Conservation (phyloP, 2,888 invertebrate species). For the Apodemia duryi region DNA sequence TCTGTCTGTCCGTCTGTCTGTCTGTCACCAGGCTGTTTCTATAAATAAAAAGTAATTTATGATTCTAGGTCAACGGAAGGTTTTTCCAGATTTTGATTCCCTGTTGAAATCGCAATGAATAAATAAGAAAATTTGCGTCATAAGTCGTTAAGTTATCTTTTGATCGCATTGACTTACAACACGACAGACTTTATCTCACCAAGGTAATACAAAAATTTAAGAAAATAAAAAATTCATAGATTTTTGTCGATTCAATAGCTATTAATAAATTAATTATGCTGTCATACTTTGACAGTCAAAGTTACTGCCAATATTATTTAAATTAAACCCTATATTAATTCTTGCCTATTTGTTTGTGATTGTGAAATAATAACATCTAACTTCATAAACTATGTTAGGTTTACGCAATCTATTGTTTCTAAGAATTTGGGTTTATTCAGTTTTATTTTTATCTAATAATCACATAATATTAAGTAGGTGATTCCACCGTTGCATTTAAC, state of each 20-base stretch:
- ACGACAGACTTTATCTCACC: too few relatives aligned
- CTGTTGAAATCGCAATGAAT: too few relatives aligned
- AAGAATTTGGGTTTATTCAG: not conserved
- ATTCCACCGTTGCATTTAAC: not conserved
- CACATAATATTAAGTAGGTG: not conserved
- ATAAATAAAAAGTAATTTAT: too few relatives aligned
- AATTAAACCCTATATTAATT: not conserved
- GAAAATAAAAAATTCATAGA: not conserved
- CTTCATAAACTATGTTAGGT: conserved; percentile 13
- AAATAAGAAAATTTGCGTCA: too few relatives aligned
- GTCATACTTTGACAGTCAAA: not conserved
- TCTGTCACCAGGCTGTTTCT: too few relatives aligned
- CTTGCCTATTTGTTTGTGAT: conserved; percentile 6
- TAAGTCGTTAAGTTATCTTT: too few relatives aligned
- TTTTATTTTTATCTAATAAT: conserved; percentile 1
- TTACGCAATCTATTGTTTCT: conserved; percentile 13
- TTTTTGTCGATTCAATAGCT: not conserved
- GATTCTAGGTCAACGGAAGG: too few relatives aligned
- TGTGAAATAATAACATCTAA: not conserved
- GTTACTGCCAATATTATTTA: not conserved
- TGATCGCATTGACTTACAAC: too few relatives aligned
- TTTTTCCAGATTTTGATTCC: too few relatives aligned
- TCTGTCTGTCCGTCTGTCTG: too few relatives aligned
- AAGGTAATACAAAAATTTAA: too few relatives aligned
- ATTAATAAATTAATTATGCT: not conserved